Evolutionary conservation across 2,888 invertebrate species (phyloP).

Genomic region (Thera obeliscata): DNA sequence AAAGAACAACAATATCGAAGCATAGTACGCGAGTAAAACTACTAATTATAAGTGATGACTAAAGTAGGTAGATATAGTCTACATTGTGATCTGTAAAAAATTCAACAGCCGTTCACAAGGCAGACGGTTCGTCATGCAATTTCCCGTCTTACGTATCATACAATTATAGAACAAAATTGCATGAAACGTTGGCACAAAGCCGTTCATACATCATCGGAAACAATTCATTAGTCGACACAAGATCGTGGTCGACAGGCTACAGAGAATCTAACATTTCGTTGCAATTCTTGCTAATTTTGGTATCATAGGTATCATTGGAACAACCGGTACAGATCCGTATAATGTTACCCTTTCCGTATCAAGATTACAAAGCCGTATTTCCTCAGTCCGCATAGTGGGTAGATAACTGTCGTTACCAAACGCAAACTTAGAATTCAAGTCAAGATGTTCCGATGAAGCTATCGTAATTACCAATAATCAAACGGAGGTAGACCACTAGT

Average conservation of each 20-base stretch:
- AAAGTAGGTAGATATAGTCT: neutral
- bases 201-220: slow-evolving; percentile 56
- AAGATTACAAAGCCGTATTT: slow-evolving; percentile 21
- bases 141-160: slow-evolving; percentile 6
- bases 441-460: too few relatives aligned
- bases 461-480: too few relatives aligned
- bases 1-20: neutral
- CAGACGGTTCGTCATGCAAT: slow-evolving; percentile 10
- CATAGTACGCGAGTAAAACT: neutral
- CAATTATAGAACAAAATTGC: slow-evolving; percentile 28
- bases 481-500: too few relatives aligned
- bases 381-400: neutral
- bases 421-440: too few relatives aligned
- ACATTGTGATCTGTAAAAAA: neutral
- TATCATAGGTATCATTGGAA: slow-evolving; percentile 13
- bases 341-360: slow-evolving; percentile 20
- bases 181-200: slow-evolving; percentile 33
- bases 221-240: slow-evolving; percentile 57
- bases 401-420: too few relatives aligned
- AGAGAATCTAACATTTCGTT: slow-evolving; percentile 24
- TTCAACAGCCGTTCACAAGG: neutral
- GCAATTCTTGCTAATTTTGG: slow-evolving; percentile 27
- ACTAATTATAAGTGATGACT: neutral
- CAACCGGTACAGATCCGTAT: slow-evolving; percentile 2
- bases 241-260: slow-evolving; percentile 52